phyloP scores from a whole-genome alignment of 2,113 vertebrate species.

The Kryptolebias marmoratus region DNA sequence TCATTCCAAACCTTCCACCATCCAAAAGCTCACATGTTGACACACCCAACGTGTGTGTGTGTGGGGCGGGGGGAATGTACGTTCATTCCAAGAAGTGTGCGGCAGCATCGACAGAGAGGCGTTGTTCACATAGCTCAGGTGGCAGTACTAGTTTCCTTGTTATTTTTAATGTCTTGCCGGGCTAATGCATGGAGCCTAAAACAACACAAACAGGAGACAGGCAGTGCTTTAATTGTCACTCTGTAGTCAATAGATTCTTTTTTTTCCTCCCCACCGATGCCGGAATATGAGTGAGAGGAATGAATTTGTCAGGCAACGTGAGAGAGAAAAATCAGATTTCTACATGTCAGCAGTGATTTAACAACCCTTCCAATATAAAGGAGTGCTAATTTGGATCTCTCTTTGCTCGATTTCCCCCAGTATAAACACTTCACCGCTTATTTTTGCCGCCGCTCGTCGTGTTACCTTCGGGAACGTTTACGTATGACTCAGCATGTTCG shows the following conservation, averaged over 20 bases:
- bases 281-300: neutral
- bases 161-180: conserved; percentile 35
- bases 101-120: conserved; percentile 6
- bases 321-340: neutral
- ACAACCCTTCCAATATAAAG: neutral
- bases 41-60: conserved; percentile 14
- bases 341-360: neutral
- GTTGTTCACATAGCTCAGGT: conserved; percentile 49
- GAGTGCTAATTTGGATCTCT: too few relatives aligned
- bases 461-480: conserved; percentile 5
- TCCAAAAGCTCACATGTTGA: neutral
- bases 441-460: conserved; percentile 1
- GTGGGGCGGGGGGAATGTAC: conserved; percentile 10
- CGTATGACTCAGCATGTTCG: conserved; percentile 5
- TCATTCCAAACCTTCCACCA: neutral
- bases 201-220: neutral
- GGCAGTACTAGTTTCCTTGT: conserved; percentile 48
- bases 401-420: too few relatives aligned
- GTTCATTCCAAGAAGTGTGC: conserved; percentile 41
- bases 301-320: neutral
- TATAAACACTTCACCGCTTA: neutral
- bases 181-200: conserved; percentile 18
- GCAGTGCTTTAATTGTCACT: neutral
- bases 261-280: conserved; percentile 1
- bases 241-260: neutral